Evolutionary conservation across 2,888 invertebrate genomes (phyloP), one percentile per base, ranked within the genome.

Genomic region (Cataglyphis albicans): DNA sequence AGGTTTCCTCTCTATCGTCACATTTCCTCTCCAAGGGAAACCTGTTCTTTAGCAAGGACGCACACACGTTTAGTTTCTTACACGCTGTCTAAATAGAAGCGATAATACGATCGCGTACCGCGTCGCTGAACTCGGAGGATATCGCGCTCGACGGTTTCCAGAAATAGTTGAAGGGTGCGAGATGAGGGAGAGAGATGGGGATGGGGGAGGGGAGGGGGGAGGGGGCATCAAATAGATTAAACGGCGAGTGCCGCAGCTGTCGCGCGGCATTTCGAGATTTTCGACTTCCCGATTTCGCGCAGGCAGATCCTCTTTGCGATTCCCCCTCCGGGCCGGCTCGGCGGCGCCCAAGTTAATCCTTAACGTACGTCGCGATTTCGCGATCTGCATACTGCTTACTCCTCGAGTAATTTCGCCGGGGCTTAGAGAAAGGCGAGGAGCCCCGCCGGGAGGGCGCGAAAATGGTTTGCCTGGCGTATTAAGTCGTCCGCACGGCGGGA

Each of bases 301-400:
- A 83, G 86, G 74, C 86, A 82, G 86, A 90, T 91, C 88, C 83
- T 85, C 83, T 90, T 88, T 89, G 81, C 84, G 64, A 18, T 29
- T 61, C 61, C 76, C 82, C 61, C 21, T 75, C 74, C 78, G 73
- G 64, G 59, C 48, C 81, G 78, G 80, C 75, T 12, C 81, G 76
- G 80, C 76, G 48, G 80, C 74, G 65, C 81, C 57, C 48, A 82
- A 88, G 90, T 90, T 93, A 93, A 93, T 93, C 92, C 92, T 86
- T 87, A 87, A 90, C 91, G 92, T 92, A 92, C 90, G 91, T 90
- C 90, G 92, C 91, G 92, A 92, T 93, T 91, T 90, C 88, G 91
- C 90, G 91, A 93, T 93, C 92, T 92, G 93, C 93, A 93, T 93
- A 93, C 90, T 91, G 92, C 93, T 92, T 92, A 92, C 91, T 87